Percentiles rank a stretch among this genome's conserved stretches.
Conservation (phyloP, 2,113 vertebrate genomes). For the Tenebrosternarchus preto region DNA sequence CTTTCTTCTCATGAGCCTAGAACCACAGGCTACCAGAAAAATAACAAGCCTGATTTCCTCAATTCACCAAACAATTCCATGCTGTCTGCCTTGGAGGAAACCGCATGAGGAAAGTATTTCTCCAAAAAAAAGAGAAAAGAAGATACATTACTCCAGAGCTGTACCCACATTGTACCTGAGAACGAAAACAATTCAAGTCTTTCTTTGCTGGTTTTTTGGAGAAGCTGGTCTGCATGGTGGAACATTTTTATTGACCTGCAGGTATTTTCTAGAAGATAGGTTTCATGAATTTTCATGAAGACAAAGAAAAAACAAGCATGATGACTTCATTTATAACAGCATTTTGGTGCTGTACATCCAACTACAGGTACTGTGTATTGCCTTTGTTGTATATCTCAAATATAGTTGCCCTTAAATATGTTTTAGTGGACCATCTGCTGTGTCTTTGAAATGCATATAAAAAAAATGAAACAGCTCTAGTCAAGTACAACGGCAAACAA, state of each 20-base stretch:
- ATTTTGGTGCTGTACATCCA: not conserved
- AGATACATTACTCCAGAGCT: not conserved
- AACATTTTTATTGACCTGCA: constrained; percentile 11
- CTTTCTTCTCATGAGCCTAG: constrained; percentile 6
- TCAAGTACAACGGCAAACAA: constrained; percentile 17
- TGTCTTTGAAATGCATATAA: constrained; percentile 13
- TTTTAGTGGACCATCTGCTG: not conserved
- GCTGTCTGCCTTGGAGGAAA: constrained; percentile 21
- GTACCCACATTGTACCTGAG: not conserved
- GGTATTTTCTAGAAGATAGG: not conserved
- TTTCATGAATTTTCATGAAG: not conserved
- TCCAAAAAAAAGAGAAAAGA: constrained; percentile 6
- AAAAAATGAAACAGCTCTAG: not conserved
- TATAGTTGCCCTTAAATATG: not conserved
- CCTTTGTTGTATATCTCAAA: not conserved
- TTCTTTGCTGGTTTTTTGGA: not conserved
- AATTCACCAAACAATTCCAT: constrained; percentile 29
- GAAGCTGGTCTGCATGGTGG: not conserved
- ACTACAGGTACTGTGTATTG: not conserved
- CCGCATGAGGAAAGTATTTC: constrained; percentile 20
- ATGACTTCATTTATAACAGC: not conserved
- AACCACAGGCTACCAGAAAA: constrained; percentile 19
- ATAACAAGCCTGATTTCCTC: constrained; percentile 32
- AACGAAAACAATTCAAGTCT: constrained; percentile 6
- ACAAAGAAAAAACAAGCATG: not conserved